phyloP scores from a whole-genome alignment of 2,113 vertebrate genomes.

The Scomber colias region DNA sequence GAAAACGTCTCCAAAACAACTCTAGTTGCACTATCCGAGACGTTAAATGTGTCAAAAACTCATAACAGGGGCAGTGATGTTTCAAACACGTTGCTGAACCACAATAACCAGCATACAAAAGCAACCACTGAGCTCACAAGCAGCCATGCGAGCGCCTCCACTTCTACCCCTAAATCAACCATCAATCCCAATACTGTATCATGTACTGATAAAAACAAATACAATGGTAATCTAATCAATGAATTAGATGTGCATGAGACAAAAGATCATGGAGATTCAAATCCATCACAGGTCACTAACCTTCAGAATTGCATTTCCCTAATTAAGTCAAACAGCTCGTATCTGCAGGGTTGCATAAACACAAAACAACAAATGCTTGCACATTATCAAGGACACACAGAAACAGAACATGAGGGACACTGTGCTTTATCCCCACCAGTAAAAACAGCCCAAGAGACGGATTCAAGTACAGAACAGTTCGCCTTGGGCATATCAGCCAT shows the following conservation, averaged over 20 bases:
- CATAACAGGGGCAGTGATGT: slow-evolving; percentile 1
- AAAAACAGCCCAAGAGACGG: slow-evolving; percentile 31
- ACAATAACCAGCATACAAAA: not conserved
- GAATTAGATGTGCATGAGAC: slow-evolving; percentile 43
- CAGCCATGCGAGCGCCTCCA: not conserved
- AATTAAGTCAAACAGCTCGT: slow-evolving; percentile 68
- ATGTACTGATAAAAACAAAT: slow-evolving; percentile 37
- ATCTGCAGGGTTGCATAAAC: slow-evolving; percentile 62
- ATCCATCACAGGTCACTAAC: slow-evolving; percentile 61
- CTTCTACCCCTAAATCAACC: not conserved
- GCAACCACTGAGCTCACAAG: not conserved
- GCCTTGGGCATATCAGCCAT: slow-evolving; percentile 38
- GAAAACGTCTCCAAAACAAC: slow-evolving; percentile 23
- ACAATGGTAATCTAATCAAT: slow-evolving; percentile 45
- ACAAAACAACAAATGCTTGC: slow-evolving; percentile 62
- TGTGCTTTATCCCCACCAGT: slow-evolving; percentile 44
- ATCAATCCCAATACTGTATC: slow-evolving; percentile 6
- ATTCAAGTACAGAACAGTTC: slow-evolving; percentile 55
- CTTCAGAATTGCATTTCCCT: slow-evolving; percentile 64
- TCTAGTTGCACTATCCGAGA: slow-evolving; percentile 8
- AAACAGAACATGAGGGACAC: slow-evolving; percentile 43
- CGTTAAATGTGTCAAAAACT: slow-evolving; percentile 31
- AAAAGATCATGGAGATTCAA: slow-evolving; percentile 46
- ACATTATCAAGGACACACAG: slow-evolving; percentile 57
- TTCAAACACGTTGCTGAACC: not conserved